phyloP scores from a whole-genome alignment of 2,797 vertebrate genomes.

The Trichosurus vulpecula region DNA sequence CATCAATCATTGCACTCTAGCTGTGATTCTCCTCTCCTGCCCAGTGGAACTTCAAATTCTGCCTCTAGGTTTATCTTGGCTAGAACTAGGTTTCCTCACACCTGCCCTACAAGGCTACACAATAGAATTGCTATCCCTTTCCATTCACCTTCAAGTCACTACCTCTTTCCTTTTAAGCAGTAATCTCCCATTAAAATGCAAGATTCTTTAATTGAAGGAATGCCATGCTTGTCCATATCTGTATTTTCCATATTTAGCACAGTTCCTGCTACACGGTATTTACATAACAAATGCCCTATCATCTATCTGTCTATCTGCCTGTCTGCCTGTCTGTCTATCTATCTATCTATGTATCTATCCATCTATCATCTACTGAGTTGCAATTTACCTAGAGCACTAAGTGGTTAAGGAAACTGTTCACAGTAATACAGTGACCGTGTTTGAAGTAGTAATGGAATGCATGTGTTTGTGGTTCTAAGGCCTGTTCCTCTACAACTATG shows the following conservation, averaged over 20 bases:
- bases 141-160: background rate
- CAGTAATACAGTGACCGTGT: background rate
- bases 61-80: background rate
- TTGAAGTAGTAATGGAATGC: background rate
- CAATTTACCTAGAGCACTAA: background rate
- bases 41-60: background rate
- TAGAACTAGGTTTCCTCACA: background rate
- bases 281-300: background rate
- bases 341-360: background rate
- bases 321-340: no score
- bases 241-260: background rate
- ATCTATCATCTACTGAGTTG: background rate
- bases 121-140: background rate
- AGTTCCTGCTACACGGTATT: background rate
- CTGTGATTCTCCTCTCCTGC: background rate
- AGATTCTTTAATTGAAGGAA: background rate
- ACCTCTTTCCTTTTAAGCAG: background rate
- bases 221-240: background rate
- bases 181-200: background rate
- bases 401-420: background rate
- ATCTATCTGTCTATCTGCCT: background rate
- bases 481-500: background rate
- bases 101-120: background rate
- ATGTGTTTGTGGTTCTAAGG: background rate
- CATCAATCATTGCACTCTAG: background rate